These are phyloP conservation scores for Oncorhynchus masou DNA, from an alignment of 2,113 vertebrate genomes.

Conservation along the genomic window DNA sequence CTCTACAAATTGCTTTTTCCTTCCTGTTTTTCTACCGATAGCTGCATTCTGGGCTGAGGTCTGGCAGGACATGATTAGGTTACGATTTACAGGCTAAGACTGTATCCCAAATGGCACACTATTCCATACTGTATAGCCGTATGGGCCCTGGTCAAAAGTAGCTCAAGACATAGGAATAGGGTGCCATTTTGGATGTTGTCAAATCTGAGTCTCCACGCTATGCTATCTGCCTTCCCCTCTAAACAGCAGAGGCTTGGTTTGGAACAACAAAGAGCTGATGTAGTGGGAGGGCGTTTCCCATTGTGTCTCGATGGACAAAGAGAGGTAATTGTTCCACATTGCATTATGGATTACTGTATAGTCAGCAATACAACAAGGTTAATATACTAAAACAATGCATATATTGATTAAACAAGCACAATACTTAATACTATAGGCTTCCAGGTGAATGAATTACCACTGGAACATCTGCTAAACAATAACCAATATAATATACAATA, in stretches of 20 bases:
- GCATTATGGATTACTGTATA: not conserved
- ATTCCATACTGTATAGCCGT: too few species aligned
- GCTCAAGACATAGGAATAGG: too few species aligned
- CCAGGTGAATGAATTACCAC: too few species aligned
- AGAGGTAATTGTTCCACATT: not conserved
- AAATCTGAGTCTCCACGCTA: not conserved
- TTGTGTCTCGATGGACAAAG: not conserved
- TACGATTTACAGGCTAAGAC: conserved; percentile 7
- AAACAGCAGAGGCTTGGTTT: not conserved
- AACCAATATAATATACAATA: too few species aligned
- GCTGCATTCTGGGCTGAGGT: not conserved
- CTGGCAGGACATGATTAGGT: conserved; percentile 18
- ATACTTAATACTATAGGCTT: too few species aligned
- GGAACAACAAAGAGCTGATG: not conserved
- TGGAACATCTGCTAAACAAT: too few species aligned
- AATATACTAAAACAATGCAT: too few species aligned
- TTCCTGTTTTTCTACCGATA: conserved; percentile 15
- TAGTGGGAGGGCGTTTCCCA: not conserved
- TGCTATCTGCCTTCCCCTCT: not conserved
- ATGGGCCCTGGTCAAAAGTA: too few species aligned
- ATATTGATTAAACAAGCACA: too few species aligned
- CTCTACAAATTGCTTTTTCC: conserved; percentile 23
- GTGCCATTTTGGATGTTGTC: too few species aligned
- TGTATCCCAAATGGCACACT: too few species aligned
- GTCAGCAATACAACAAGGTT: not conserved